Evolutionary conservation across 2,113 vertebrate species (phyloP), one percentile per base, ranked within the genome.

Genomic region (Cryptotis parvus): DNA sequence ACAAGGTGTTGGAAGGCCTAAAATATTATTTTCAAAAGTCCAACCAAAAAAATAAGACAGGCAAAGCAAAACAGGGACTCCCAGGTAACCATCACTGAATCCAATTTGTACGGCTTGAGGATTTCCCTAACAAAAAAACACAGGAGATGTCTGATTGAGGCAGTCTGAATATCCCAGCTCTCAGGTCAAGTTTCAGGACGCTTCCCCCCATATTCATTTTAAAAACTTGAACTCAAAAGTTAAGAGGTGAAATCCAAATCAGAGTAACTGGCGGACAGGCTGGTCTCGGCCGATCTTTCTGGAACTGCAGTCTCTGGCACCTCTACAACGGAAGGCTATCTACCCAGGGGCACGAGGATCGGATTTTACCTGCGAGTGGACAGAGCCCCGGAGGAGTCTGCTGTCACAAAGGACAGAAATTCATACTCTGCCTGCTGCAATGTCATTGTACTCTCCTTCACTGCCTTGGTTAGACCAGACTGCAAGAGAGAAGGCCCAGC

Each of bases 401-500:
- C 92, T 99, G 98, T 6, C 99, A 99, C 92, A 26, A 99, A 99
- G 79, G 99, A 99, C 94, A 99, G 98, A 92, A 99, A 99, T 96
- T 99, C 99, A 0, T 99, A 99, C 95, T 99, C 99, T 0, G 99
- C 99, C 92, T 99, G 99, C 97, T 99, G 98, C 96, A 99, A 82
- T 0, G 98, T 98, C 89, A 99, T 98, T 43, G 97, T 98, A 27
- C 99, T 99, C 97, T 99, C 98, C 95, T 98, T 98, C 68, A 99
- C 99, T 0, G 99, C 99, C 96, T 99, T 98, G 0, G 99, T 99
- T 75, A 99, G 98, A 91, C 99, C 99, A 92, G 99, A 99, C 99
- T 99, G 97, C 92, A 96, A 98, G 80, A 95, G 43, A 97, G 79
- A 97, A 91, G 74, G 83, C 96, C 76, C 96, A 70, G 77, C 86